phyloP scores from a whole-genome alignment of 2,797 vertebrate genomes.

The Garrulus glandarius region DNA sequence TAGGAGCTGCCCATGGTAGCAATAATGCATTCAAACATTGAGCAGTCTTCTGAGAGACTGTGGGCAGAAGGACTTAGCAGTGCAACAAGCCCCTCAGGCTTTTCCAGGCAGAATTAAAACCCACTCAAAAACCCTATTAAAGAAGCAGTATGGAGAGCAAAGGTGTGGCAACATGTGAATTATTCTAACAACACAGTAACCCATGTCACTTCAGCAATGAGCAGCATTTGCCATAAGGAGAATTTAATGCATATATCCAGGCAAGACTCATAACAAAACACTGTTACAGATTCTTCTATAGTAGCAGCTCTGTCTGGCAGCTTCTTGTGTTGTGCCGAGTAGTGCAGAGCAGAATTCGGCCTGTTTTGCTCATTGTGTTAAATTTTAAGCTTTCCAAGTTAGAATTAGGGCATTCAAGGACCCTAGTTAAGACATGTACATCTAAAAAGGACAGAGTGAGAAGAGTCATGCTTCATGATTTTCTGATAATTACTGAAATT shows the following conservation, averaged over 20 bases:
- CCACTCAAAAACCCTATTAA: too few species aligned
- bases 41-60: background rate
- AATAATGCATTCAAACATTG: accelerated
- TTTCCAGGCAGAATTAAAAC: background rate
- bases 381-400: background rate
- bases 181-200: background rate
- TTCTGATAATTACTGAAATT: background rate
- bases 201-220: background rate
- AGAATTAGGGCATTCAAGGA: background rate
- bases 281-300: background rate
- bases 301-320: background rate
- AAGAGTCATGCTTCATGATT: background rate
- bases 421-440: background rate
- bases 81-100: background rate
- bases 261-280: background rate
- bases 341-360: background rate
- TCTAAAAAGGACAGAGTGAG: background rate
- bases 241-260: background rate
- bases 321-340: background rate
- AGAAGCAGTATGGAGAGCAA: background rate
- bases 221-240: background rate
- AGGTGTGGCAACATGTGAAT: accelerated
- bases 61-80: background rate
- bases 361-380: background rate
- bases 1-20: background rate